These are phyloP conservation scores for Strigops habroptila DNA, from an alignment of 2,113 vertebrate genomes.

Conservation along the genomic window DNA sequence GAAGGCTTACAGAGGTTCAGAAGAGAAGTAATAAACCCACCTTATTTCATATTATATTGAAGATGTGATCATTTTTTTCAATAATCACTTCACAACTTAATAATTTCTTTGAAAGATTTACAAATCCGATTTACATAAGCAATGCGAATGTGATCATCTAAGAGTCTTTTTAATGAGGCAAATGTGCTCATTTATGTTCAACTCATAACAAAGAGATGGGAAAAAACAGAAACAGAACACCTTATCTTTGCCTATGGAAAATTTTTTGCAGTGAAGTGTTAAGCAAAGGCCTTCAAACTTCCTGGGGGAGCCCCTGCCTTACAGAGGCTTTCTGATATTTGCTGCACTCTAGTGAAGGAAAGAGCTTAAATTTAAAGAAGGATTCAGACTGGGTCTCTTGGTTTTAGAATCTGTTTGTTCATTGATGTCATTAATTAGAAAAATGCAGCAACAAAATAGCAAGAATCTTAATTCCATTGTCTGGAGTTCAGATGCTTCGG, in stretches of 20 bases:
- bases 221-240: neutral
- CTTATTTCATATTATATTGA: neutral
- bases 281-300: neutral
- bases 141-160: neutral
- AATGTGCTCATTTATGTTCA: constrained; percentile 3
- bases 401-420: neutral
- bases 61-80: neutral
- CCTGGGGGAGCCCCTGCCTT: neutral
- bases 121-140: constrained; percentile 18
- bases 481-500: neutral
- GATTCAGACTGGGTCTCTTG: neutral
- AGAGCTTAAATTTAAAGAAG: neutral
- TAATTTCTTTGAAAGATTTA: neutral
- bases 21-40: neutral
- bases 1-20: neutral
- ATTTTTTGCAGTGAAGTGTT: neutral
- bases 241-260: neutral
- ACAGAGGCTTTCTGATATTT: neutral
- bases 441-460: neutral
- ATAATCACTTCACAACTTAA: neutral
- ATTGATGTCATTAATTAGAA: neutral
- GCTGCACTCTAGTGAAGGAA: neutral
- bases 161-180: constrained; percentile 7
- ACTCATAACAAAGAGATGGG: neutral
- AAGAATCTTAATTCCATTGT: neutral